phyloP scores from a whole-genome alignment of 1,140 invertebrate species.

The Lordiphosa collinella region DNA sequence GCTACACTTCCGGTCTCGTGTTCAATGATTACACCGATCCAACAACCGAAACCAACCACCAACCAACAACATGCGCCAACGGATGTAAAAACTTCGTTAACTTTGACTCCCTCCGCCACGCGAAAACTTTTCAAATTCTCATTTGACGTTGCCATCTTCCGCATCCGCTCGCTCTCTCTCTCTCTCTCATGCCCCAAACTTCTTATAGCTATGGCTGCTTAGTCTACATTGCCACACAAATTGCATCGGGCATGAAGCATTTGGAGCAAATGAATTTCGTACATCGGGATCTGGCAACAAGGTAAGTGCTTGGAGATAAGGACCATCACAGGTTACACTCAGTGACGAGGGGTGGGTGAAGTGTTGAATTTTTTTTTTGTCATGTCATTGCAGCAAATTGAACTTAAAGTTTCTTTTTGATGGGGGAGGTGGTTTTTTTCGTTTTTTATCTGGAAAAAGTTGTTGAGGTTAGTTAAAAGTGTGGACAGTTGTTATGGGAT shows the following conservation, averaged over 20 bases:
- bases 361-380: slow-evolving; percentile 17
- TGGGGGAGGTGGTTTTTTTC: background rate
- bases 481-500: slow-evolving; percentile 14
- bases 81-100: slow-evolving; percentile 79
- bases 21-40: slow-evolving; percentile 75
- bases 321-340: slow-evolving; percentile 13
- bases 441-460: slow-evolving; percentile 12
- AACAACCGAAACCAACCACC: slow-evolving; percentile 34
- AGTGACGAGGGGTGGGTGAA: background rate
- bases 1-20: slow-evolving; percentile 78
- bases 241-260: slow-evolving; percentile 92
- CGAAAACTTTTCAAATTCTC: slow-evolving; percentile 74
- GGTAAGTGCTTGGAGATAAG: slow-evolving; percentile 81
- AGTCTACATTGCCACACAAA: slow-evolving; percentile 88
- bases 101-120: slow-evolving; percentile 47
- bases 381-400: slow-evolving; percentile 48
- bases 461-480: slow-evolving; percentile 30
- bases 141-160: slow-evolving; percentile 63
- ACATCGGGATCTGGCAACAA: slow-evolving; percentile 89
- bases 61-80: slow-evolving; percentile 67
- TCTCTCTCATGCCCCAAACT: slow-evolving; percentile 1
- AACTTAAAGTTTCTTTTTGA: slow-evolving; percentile 31
- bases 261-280: slow-evolving; percentile 89
- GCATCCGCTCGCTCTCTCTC: slow-evolving; percentile 32
- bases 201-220: slow-evolving; percentile 84